Percentiles rank a stretch among this genome's conserved stretches.
These are phyloP conservation scores for Lophius piscatorius DNA, from an alignment of 2,113 vertebrate genomes.

Conservation along the genomic window DNA sequence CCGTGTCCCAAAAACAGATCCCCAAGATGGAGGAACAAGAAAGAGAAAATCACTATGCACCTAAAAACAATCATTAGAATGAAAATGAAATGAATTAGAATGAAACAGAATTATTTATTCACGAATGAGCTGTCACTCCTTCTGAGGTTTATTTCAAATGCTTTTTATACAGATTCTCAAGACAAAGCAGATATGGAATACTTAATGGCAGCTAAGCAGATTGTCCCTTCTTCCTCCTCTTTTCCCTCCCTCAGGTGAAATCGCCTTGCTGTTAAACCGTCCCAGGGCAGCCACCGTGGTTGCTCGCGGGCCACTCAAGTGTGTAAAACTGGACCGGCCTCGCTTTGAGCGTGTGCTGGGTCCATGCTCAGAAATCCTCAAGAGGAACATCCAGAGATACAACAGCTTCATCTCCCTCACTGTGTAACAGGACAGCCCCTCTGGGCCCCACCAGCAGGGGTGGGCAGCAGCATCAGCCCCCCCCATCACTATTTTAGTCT, in stretches of 20 bases:
- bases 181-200: too few relatives aligned
- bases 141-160: too few relatives aligned
- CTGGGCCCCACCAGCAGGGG: conserved; percentile 54
- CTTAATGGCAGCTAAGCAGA: not conserved
- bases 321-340: conserved; percentile 94
- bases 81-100: too few relatives aligned
- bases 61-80: too few relatives aligned
- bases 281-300: conserved; percentile 95
- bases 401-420: conserved; percentile 99
- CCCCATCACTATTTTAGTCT: conserved; percentile 50
- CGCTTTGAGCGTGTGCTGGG: conserved; percentile 96
- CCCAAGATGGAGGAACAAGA: too few relatives aligned
- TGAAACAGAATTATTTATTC: too few relatives aligned
- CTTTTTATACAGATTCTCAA: too few relatives aligned
- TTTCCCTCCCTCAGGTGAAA: conserved; percentile 86
- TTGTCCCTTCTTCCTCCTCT: not conserved
- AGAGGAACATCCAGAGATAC: conserved; percentile 98
- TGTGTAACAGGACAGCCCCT: conserved; percentile 78
- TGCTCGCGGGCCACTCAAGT: conserved; percentile 92
- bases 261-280: conserved; percentile 91
- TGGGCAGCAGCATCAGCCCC: conserved; percentile 56
- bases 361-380: conserved; percentile 96
- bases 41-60: too few relatives aligned
- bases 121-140: too few relatives aligned
- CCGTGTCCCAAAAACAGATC: too few relatives aligned